Evolutionary conservation across 2,797 vertebrate genomes (phyloP).

Genomic region (Picus viridis): DNA sequence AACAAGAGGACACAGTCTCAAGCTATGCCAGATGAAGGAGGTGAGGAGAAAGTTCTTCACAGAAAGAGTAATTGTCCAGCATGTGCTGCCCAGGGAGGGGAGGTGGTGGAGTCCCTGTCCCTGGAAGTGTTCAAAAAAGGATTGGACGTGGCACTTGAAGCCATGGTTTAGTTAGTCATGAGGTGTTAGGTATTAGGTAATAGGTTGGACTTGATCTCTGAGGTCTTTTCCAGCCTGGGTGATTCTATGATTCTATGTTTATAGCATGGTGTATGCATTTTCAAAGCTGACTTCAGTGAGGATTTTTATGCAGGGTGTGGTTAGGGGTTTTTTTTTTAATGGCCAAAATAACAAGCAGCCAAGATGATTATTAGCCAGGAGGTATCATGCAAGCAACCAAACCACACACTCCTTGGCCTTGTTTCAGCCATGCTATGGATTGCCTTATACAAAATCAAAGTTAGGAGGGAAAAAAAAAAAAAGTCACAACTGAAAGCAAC

Average conservation of each 20-base stretch:
- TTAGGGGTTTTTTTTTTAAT: background rate
- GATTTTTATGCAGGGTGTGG: slow-evolving; percentile 16
- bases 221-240: too few relatives aligned
- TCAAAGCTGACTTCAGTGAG: background rate
- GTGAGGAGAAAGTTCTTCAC: too few relatives aligned
- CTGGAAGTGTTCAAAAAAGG: too few relatives aligned
- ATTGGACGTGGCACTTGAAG: too few relatives aligned
- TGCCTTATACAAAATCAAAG: slow-evolving; percentile 5
- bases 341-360: background rate
- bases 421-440: background rate
- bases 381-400: slow-evolving; percentile 12
- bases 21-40: too few relatives aligned
- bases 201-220: too few relatives aligned
- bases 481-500: background rate
- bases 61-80: too few relatives aligned
- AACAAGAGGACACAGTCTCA: too few relatives aligned
- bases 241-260: background rate
- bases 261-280: background rate
- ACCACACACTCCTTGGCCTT: background rate
- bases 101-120: too few relatives aligned
- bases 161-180: too few relatives aligned
- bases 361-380: slow-evolving; percentile 35
- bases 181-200: too few relatives aligned
- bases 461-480: background rate
- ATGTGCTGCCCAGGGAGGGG: too few relatives aligned